phyloP scores from a whole-genome alignment of 1,140 invertebrate species.

The Drosophila seguyi region DNA sequence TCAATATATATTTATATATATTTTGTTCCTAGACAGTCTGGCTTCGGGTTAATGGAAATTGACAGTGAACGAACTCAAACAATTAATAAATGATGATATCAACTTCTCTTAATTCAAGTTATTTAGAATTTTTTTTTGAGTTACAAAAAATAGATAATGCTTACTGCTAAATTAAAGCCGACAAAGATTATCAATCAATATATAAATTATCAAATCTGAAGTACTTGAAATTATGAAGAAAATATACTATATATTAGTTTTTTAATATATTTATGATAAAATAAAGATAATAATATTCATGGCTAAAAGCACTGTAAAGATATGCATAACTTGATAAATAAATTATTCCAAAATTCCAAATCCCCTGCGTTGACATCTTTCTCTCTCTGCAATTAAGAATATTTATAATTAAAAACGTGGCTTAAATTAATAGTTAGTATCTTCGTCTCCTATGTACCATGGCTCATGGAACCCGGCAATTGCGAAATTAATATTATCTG shows the following conservation, averaged over 20 bases:
- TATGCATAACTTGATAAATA: background rate
- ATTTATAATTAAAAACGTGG: background rate
- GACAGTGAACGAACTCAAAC: constrained; percentile 10
- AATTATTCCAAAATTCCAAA: background rate
- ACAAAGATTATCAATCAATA: background rate
- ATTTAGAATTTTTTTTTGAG: too few species aligned
- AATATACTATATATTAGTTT: background rate
- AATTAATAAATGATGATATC: constrained; percentile 29
- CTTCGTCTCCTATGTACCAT: background rate
- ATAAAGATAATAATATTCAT: background rate
- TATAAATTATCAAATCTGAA: background rate
- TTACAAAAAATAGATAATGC: background rate
- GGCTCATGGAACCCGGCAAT: constrained; percentile 7
- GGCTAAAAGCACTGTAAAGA: background rate
- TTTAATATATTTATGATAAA: background rate
- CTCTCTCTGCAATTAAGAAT: background rate
- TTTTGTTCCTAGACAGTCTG: background rate
- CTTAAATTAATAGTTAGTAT: background rate
- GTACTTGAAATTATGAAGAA: background rate
- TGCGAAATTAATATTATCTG: constrained; percentile 12
- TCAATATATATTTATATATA: background rate
- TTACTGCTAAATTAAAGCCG: background rate
- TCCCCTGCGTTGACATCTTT: background rate
- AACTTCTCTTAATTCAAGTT: background rate
- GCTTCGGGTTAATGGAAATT: constrained; percentile 23